Evolutionary conservation across 2,113 vertebrate species (phyloP), one percentile per base, ranked within the genome.

Genomic region (Sarotherodon lohbergeri): DNA sequence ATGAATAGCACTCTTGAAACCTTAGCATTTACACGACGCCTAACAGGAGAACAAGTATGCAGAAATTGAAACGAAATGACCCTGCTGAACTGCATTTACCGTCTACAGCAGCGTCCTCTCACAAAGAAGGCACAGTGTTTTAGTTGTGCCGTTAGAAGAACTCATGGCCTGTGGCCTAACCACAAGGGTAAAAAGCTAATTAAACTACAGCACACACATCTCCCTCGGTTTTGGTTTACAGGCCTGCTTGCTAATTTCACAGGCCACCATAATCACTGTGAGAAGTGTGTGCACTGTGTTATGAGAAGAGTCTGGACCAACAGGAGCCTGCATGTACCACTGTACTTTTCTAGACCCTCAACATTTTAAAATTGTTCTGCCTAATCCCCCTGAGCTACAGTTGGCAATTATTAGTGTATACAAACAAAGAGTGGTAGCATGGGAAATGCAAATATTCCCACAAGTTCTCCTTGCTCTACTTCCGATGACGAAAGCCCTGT

Each of bases 201-300:
- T 95, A 94, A 91, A 95, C 90, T 82, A 55, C 91, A 89, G 90
- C 83, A 16, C 54, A 86, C 82, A 88, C 82, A 90, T 86, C 88
- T 90, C 87, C 88, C 86, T 86, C 36, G 78, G 88, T 86, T 93
- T 86, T 41, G 55, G 59, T 95, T 94, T 95, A 94, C 90, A 88
- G 91, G 43, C 92, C 39, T 4, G 61, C 89, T 88, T 13, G 87
- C 94, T 95, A 94, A 96, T 95, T 95, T 96, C 92, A 96, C 91
- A 87, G 92, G 83, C 88, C 5, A 8, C 87, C 66, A 83, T 93
- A 93, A 94, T 95, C 86, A 87, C 90, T 68, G 88, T 61, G 81
- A 83, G 78, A 84, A 80, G 89, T 88, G 90, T 27, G 80, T 41
- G 66, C 9, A 39, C 79, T 10, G 56, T 82, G 87, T 84, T 87